phyloP scores from a whole-genome alignment of 92 coral and sea anemone species.

The Isaurus tuberculatus region DNA sequence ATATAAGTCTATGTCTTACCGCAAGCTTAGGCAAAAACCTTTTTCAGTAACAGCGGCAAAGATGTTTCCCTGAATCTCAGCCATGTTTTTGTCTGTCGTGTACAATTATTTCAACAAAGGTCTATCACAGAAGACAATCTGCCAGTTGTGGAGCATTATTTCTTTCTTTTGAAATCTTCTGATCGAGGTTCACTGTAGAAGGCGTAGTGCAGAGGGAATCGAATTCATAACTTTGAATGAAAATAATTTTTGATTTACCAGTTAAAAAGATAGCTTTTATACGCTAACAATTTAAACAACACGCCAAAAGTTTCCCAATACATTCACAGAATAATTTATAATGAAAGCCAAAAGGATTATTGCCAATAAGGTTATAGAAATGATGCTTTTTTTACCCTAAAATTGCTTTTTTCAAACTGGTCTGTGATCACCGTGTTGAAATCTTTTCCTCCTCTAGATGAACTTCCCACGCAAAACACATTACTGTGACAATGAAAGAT shows the following conservation, averaged over 20 bases:
- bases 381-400: background rate
- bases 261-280: background rate
- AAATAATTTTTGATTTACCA: background rate
- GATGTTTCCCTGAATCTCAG: background rate
- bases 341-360: background rate
- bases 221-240: background rate
- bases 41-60: background rate
- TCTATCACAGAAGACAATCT: background rate
- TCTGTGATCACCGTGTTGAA: background rate
- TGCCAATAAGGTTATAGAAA: background rate
- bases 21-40: background rate
- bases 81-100: background rate
- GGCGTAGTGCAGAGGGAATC: background rate
- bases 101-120: background rate
- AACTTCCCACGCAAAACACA: constrained; percentile 9
- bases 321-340: background rate
- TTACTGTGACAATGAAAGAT: background rate
- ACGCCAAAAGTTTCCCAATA: background rate
- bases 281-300: background rate
- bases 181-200: background rate
- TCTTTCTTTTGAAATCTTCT: background rate
- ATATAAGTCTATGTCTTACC: background rate
- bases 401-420: background rate
- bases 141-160: background rate
- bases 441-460: background rate